Percentiles rank a stretch among this genome's conserved stretches.
These are phyloP conservation scores for Sigmodon hispidus DNA, from an alignment of 2,113 vertebrate genomes.

Conservation along the genomic window DNA sequence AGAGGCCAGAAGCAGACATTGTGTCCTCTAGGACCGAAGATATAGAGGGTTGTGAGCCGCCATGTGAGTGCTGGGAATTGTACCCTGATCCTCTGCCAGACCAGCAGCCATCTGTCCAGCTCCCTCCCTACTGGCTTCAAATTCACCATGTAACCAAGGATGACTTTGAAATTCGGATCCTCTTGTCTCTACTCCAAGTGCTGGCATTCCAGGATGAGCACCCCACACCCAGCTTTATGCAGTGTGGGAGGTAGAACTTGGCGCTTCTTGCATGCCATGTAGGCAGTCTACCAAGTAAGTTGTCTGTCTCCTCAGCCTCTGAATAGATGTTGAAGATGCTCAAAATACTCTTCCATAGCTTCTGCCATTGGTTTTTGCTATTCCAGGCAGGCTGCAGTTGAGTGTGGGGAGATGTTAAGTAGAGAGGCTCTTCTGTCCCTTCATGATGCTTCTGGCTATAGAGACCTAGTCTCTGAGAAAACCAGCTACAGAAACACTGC, in stretches of 20 bases:
- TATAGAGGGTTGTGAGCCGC: too few relatives aligned
- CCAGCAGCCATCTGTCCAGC: neutral
- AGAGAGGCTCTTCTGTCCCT: neutral
- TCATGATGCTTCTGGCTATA: neutral
- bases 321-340: neutral
- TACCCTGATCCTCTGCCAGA: neutral
- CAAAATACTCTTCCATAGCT: neutral
- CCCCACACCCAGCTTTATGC: neutral
- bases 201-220: neutral
- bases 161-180: neutral
- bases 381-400: neutral
- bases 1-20: neutral
- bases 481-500: neutral
- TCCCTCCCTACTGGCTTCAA: neutral
- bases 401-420: neutral
- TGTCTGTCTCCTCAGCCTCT: neutral
- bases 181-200: neutral
- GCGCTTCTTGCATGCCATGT: neutral
- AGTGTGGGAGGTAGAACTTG: neutral
- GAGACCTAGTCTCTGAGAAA: neutral
- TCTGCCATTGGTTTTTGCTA: neutral
- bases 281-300: neutral
- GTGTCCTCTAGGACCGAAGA: neutral
- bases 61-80: neutral
- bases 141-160: neutral